Conservation (phyloP, 2,797 vertebrate genomes). For the Mus minutoides region DNA sequence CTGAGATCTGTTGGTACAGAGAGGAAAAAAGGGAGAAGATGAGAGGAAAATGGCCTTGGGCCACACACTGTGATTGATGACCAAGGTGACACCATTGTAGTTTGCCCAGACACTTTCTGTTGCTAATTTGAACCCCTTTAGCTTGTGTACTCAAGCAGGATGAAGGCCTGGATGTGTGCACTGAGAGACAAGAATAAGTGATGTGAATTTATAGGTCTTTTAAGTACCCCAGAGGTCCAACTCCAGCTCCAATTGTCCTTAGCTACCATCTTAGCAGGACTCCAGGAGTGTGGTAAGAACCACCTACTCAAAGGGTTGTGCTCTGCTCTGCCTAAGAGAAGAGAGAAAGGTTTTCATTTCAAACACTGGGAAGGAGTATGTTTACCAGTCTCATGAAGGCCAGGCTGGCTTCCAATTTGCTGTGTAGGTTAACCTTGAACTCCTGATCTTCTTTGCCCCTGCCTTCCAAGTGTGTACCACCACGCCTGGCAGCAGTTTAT, state of each 20-base stretch:
- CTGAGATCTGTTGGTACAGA: neutral
- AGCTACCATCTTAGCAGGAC: neutral
- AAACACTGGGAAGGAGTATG: neutral
- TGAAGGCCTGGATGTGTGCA: neutral
- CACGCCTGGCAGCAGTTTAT: neutral
- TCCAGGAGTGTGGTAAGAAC: neutral
- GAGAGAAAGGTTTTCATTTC: neutral
- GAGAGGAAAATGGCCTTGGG: neutral
- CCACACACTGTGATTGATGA: neutral
- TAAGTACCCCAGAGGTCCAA: too few relatives aligned
- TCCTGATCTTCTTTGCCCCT: neutral
- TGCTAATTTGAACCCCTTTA: neutral
- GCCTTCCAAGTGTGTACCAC: neutral
- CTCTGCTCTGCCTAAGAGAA: neutral
- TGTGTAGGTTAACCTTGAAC: neutral
- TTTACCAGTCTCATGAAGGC: neutral
- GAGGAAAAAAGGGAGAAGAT: neutral
- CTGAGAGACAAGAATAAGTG: neutral
- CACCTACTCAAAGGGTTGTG: accelerated
- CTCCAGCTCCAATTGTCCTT: too few relatives aligned
- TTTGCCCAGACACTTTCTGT: accelerated
- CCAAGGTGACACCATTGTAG: accelerated
- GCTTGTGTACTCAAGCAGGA: neutral
- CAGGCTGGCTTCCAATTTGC: neutral
- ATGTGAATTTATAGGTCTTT: accelerated